A percentile compares a stretch with the other conserved stretches of the same genome.
These are phyloP conservation scores for Lanius ludovicianus DNA, from an alignment of 2,113 vertebrate genomes.

Conservation along the genomic window DNA sequence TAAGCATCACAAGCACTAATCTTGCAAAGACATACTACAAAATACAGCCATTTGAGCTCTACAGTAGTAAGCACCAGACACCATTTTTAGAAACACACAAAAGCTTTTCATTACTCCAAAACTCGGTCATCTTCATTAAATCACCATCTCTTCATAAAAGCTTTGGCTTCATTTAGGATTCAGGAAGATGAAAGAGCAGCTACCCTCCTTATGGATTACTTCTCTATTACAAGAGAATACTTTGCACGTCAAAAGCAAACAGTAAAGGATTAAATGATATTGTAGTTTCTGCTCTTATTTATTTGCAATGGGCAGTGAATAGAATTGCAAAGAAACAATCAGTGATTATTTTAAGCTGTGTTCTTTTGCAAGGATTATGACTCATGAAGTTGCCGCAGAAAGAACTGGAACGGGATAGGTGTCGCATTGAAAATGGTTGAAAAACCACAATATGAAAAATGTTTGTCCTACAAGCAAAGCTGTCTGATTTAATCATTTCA, in stretches of 20 bases:
- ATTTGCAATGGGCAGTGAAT: constrained; percentile 33
- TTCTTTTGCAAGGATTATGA: constrained; percentile 59
- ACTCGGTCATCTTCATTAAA: constrained; percentile 65
- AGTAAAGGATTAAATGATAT: constrained; percentile 60
- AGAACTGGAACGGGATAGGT: constrained; percentile 30
- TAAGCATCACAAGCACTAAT: not conserved
- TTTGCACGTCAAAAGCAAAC: constrained; percentile 57
- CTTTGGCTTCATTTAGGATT: constrained; percentile 46
- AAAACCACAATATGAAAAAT: not conserved
- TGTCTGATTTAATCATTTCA: constrained; percentile 27
- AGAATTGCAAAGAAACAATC: constrained; percentile 46
- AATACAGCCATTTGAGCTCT: not conserved
- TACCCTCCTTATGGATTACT: constrained; percentile 56
- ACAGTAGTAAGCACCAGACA: not conserved
- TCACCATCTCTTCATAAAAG: constrained; percentile 53
- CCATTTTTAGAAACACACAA: constrained; percentile 18
- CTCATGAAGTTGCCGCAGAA: constrained; percentile 38
- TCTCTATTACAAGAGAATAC: constrained; percentile 49
- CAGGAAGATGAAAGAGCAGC: constrained; percentile 57
- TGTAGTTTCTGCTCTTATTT: constrained; percentile 47
- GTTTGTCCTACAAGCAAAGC: constrained; percentile 34
- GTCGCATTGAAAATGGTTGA: not conserved
- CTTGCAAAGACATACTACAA: not conserved
- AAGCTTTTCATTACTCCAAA: constrained; percentile 53
- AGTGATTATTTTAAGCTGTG: constrained; percentile 59